Evolutionary conservation across 1,140 invertebrate genomes (phyloP).

Genomic region (Hydropsyche tenuis): DNA sequence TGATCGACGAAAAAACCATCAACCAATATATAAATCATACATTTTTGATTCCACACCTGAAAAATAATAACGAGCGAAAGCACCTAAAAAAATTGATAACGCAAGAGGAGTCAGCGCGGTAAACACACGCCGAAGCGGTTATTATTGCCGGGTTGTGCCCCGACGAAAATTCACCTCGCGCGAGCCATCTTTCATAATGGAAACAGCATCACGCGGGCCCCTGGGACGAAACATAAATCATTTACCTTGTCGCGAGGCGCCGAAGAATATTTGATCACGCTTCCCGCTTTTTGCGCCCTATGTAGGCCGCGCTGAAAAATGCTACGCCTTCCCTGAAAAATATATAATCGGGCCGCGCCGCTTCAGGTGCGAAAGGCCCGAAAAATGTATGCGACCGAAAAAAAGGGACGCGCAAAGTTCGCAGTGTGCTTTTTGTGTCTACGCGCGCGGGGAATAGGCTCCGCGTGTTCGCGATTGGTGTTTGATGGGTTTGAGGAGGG

Average conservation of each 20-base stretch:
- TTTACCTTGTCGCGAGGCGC: slow-evolving; percentile 41
- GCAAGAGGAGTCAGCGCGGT: background rate
- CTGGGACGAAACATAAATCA: slow-evolving; percentile 39
- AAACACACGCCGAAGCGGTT: slow-evolving; percentile 29
- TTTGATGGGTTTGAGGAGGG: too few species aligned
- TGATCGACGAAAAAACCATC: too few species aligned
- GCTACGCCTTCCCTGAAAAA: slow-evolving; percentile 38
- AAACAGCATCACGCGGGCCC: slow-evolving; percentile 36
- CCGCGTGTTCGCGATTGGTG: too few species aligned
- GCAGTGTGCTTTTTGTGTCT: too few species aligned
- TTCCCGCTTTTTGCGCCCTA: slow-evolving; percentile 35
- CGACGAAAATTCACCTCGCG: slow-evolving; percentile 31
- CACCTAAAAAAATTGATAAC: too few species aligned
- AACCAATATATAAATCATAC: too few species aligned
- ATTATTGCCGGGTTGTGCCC: slow-evolving; percentile 25
- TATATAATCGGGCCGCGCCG: background rate
- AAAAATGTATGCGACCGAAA: background rate
- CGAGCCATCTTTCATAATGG: slow-evolving; percentile 40
- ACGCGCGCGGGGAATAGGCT: too few species aligned
- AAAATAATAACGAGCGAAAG: too few species aligned
- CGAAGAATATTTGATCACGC: slow-evolving; percentile 46
- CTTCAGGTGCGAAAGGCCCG: background rate
- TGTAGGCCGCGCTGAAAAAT: slow-evolving; percentile 9
- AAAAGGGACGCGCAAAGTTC: too few species aligned
- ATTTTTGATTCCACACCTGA: too few species aligned